Conservation (phyloP, 2,113 vertebrate genomes). For the Grallaria varia region DNA sequence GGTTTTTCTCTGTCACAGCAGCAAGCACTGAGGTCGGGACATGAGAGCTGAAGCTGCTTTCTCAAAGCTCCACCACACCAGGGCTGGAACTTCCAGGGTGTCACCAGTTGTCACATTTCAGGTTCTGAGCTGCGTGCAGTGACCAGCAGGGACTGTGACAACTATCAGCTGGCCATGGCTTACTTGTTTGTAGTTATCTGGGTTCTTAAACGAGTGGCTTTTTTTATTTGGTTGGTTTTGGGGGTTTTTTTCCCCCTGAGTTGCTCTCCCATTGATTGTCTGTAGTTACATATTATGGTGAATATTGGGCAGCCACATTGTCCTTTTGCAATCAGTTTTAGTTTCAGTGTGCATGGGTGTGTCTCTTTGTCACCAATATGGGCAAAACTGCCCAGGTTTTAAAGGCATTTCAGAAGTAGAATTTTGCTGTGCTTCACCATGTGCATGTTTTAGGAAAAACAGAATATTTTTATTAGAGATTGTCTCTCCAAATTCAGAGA, state of each 20-base stretch:
- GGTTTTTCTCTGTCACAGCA: background rate
- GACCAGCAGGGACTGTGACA: background rate
- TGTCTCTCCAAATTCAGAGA: background rate
- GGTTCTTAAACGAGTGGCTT: background rate
- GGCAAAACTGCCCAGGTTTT: background rate
- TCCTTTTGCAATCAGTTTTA: background rate
- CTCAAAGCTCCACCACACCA: background rate
- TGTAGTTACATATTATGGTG: too few relatives aligned
- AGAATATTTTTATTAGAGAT: background rate
- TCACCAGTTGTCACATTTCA: rapidly evolving
- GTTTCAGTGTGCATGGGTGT: rapidly evolving
- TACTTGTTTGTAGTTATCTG: background rate
- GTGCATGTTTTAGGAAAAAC: background rate
- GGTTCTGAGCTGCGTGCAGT: rapidly evolving
- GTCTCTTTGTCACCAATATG: background rate
- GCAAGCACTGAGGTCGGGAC: background rate
- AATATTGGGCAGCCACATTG: background rate
- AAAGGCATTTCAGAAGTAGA: background rate
- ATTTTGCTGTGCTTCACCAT: background rate
- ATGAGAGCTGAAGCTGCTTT: background rate
- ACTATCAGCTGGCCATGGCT: rapidly evolving
- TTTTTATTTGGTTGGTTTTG: too few relatives aligned
- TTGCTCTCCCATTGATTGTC: background rate
- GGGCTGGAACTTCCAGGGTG: background rate
- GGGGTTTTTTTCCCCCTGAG: background rate